Evolutionary conservation across 2,888 invertebrate species (phyloP), one percentile per base, ranked within the genome.

Genomic region (Lasioglossum malachurum): DNA sequence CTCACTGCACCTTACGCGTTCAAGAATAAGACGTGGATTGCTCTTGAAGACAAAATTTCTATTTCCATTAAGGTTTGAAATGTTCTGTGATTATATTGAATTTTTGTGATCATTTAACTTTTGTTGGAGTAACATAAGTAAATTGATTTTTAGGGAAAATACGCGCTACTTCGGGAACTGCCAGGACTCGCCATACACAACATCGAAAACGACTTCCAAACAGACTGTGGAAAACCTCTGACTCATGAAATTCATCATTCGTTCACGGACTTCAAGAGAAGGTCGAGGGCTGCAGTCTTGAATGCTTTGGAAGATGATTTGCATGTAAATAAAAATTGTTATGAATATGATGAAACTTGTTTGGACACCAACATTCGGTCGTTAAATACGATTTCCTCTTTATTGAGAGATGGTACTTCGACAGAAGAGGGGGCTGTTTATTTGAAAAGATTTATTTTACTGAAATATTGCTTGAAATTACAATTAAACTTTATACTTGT

Each of bases 1-100:
- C 95, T 97, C 87, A 97, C 98, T 0, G 97, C 97, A 83, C 97
- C 97, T 90, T 97, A 97, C 93, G 97, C 97, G 92, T 98, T 97
- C 94, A 97, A 97, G 93, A 96, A 97, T 93, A 96, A 96, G 75
- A 96, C 97, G 27, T 98, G 98, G 98, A 96, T 98, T 77, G 97
- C 97, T 7, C 98, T 97, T 93, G 98, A 98, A 92, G 98, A 98
- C 93, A 95, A 96, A 0, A 97, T 97, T 31, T 97, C 97, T 74
- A 96, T 97, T 31, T 97, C 97, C 92, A 97, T 98, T 89, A 98
- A 98, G 96, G 96, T 96, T 64, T 14, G 53, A 0, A 10, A 12
- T 16, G n/a, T 78, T 76, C 27, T 60, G 35, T 4, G 46, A 19
- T 60, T 31, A 14, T 44, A 44, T 16, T 23, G 0, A 16, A 31